phyloP scores from a whole-genome alignment of 37 sponge, comb jelly and placozoan species.

The Beroe forskalii region DNA sequence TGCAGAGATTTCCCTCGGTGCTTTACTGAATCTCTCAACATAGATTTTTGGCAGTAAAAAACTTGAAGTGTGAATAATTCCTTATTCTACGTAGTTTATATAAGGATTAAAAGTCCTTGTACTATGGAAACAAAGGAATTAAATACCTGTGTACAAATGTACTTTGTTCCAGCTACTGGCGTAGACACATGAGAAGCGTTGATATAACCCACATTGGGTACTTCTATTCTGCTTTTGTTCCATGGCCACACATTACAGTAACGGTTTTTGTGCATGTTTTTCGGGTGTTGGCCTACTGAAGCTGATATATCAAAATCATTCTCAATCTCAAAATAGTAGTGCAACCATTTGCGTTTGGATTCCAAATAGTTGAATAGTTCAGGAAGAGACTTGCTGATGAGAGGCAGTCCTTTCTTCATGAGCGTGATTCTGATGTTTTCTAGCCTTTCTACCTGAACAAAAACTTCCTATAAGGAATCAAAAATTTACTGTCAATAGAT shows the following conservation, averaged over 20 bases:
- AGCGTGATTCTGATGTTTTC: no score
- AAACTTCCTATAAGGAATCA: background rate
- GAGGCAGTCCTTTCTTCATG: background rate
- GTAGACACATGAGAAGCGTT: conserved; percentile 16
- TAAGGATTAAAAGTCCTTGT: no score
- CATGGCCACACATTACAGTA: conserved; percentile 63
- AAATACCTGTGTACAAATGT: conserved; percentile 43
- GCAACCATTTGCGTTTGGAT: background rate
- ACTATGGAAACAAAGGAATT: no score
- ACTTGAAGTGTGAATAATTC: no score
- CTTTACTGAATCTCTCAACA: no score
- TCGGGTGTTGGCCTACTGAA: background rate
- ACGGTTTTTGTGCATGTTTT: conserved; percentile 53
- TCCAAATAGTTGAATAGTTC: background rate
- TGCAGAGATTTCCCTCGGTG: no score
- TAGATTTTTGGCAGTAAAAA: no score
- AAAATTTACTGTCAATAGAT: background rate
- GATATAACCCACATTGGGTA: background rate
- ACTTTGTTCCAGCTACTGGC: background rate
- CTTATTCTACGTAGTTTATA: no score
- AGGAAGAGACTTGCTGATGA: background rate
- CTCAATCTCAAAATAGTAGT: background rate
- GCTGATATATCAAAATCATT: background rate
- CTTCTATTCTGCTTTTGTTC: background rate
- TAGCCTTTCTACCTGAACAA: no score